Conservation (phyloP, 2,888 invertebrate species). For the Rhodophaea formosa region DNA sequence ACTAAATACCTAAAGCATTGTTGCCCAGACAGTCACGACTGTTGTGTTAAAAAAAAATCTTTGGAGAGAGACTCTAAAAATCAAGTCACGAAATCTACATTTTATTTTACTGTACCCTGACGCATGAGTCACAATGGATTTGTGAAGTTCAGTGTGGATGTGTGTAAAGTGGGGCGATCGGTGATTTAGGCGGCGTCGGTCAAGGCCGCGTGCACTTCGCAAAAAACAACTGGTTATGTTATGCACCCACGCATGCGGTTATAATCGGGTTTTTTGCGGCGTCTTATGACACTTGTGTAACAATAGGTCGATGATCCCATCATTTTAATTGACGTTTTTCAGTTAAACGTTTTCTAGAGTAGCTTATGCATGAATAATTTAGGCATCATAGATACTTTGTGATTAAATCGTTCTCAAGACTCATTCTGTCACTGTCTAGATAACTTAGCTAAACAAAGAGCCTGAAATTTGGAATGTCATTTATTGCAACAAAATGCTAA, state of each 20-base stretch:
- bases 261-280: conserved; percentile 44
- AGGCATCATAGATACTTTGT: too few relatives aligned
- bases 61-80: neutral
- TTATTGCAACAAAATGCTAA: too few relatives aligned
- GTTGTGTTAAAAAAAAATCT: neutral
- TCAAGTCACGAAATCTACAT: conserved; percentile 1
- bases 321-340: conserved; percentile 25
- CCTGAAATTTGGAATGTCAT: too few relatives aligned
- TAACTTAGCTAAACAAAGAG: too few relatives aligned
- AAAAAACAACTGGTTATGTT: conserved; percentile 76
- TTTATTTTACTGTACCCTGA: neutral
- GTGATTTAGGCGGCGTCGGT: conserved; percentile 65
- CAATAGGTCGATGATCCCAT: conserved; percentile 44
- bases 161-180: conserved; percentile 42
- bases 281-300: conserved; percentile 37
- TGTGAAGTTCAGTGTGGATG: conserved; percentile 31
- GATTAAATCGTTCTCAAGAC: too few relatives aligned
- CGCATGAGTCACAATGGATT: neutral
- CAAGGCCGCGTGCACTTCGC: conserved; percentile 74
- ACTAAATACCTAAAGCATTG: too few relatives aligned
- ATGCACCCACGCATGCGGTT: conserved; percentile 59
- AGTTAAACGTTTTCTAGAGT: neutral
- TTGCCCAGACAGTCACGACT: too few relatives aligned
- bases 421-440: too few relatives aligned
- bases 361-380: too few relatives aligned